Evolutionary conservation across 2,888 invertebrate species (phyloP), one percentile per base, ranked within the genome.

Genomic region (Junonia oenone): DNA sequence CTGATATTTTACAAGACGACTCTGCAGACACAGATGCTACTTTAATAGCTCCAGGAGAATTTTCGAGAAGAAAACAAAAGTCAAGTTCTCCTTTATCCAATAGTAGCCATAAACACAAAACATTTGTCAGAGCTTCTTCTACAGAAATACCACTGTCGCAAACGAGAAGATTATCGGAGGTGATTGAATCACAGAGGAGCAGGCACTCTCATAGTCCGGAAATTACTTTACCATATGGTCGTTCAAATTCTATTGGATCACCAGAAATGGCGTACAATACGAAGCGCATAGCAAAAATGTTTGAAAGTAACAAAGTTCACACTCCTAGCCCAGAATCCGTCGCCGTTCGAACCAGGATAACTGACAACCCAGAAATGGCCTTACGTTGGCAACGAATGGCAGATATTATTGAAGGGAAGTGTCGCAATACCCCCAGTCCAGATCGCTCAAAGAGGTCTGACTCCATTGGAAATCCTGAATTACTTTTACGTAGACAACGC

Each of bases 321-420:
- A 76, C 78, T 0, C 78, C 77, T 0, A 83, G 81, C 45, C 83
- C 83, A 0, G 81, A 83, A 14, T 56, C 75, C 1, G 67, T 74
- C 4, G 67, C 73, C 0, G 59, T 61, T 0, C 73, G 81, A 2
- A 76, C 80, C 1, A 71, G 73, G 1, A 78, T 83, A 0, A 66
- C 70, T 9, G 72, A 72, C 0, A 81, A 73, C 40, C 71, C 78
- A 0, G 83, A 83, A 49, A 83, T 82, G 78, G 68, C 75, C 11
- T 51, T 76, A 54, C 74, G 84, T 1, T 72, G 81, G 67, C 83
- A 80, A 58, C 68, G 79, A 8, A 85, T 85, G 84, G 71, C 79
- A 0, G 81, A 85, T 11, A 81, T 86, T 4, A 80, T 88, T 2
- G 83, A 83, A 61, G 86, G 84, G 0, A 86, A 84, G 45, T 66